Percentiles rank a stretch among this genome's conserved stretches.
These are phyloP conservation scores for Idaea biselata DNA, from an alignment of 2,888 invertebrate species.

Conservation along the genomic window DNA sequence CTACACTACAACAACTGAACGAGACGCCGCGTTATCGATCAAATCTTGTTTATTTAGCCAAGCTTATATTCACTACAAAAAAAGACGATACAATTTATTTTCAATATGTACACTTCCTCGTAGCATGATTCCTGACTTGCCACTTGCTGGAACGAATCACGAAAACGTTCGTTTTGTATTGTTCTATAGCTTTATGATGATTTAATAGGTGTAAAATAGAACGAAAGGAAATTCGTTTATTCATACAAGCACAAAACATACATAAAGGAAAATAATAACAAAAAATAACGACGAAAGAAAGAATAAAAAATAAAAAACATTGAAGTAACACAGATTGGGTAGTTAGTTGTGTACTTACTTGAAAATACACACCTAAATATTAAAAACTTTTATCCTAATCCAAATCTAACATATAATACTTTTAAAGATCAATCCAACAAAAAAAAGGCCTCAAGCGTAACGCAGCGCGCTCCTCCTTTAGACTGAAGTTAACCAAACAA, in stretches of 20 bases:
- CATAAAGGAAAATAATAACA: too few species aligned
- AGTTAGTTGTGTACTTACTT: background rate
- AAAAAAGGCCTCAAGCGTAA: background rate
- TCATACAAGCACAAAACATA: too few species aligned
- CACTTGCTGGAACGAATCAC: too few species aligned
- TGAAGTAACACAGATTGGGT: background rate
- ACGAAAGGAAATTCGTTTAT: too few species aligned
- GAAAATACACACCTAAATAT: background rate
- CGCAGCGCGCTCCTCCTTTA: background rate
- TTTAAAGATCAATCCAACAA: background rate
- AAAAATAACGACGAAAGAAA: too few species aligned
- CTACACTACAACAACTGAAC: slow-evolving; percentile 51
- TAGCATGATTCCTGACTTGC: too few species aligned
- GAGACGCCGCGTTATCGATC: background rate
- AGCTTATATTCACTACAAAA: background rate
- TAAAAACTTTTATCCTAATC: background rate
- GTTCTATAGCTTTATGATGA: too few species aligned
- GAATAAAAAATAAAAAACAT: background rate
- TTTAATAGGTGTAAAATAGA: too few species aligned
- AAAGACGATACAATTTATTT: background rate
- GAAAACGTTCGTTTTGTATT: too few species aligned
- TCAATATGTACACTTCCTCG: background rate
- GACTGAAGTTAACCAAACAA: slow-evolving; percentile 29
- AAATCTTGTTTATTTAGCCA: slow-evolving; percentile 1
- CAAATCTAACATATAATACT: background rate